Conservation (phyloP, 1,140 invertebrate genomes). For the Plodia interpunctella region DNA sequence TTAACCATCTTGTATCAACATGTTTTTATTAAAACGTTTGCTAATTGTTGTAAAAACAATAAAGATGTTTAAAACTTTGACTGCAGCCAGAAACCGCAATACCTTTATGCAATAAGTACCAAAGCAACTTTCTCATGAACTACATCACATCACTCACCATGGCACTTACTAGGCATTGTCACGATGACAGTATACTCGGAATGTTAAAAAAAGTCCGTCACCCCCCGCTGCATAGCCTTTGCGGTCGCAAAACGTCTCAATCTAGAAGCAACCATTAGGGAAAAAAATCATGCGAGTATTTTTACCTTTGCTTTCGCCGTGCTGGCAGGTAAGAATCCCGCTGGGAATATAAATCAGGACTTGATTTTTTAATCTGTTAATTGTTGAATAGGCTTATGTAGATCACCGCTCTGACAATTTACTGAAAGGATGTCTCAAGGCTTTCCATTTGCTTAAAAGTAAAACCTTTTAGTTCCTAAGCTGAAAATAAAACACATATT, state of each 20-base stretch:
- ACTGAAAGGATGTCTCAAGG: neutral
- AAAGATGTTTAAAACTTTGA: too few species aligned
- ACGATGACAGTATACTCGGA: slow-evolving; percentile 1
- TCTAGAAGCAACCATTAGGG: neutral
- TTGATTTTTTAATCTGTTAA: slow-evolving; percentile 1
- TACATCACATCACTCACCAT: neutral
- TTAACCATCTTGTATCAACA: too few species aligned
- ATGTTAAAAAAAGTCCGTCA: neutral
- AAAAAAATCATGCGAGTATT: neutral
- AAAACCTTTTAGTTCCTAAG: neutral
- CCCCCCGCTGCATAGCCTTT: neutral
- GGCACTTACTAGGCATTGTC: neutral
- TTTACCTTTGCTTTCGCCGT: neutral
- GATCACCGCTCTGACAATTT: neutral
- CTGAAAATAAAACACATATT: neutral
- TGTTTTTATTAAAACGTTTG: too few species aligned
- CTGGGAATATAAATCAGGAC: neutral
- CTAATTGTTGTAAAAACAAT: too few species aligned
- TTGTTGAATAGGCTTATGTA: neutral
- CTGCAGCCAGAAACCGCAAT: neutral
- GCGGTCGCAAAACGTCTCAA: slow-evolving; percentile 5
- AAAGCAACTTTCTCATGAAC: neutral
- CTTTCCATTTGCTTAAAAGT: neutral
- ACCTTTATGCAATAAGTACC: neutral
- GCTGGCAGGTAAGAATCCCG: neutral